Base-by-base conservation (phyloP, 35 echinoderm and acorn worm species). In the Apostichopus japonicus region DNA sequence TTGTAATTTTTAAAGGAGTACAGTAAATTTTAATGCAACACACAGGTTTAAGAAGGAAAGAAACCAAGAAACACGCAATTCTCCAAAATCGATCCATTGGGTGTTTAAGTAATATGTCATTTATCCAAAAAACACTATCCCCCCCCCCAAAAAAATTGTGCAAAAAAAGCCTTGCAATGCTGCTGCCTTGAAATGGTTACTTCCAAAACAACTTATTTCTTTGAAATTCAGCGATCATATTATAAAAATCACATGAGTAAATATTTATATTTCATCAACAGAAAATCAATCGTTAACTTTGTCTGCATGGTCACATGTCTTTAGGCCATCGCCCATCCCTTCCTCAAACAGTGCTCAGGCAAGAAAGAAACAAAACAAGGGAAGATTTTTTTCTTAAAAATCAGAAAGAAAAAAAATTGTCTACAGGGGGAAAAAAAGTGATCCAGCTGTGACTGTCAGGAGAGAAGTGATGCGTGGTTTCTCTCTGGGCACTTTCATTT, bases 201-300 rank as follows among this genome's bases (percentile, higher is more conserved):
- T 75, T 75, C 71, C 71, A 75, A 75, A 75, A 75, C 71, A 75
- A 21, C 17, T 75, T 75, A 19, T 89, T 89, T 89, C 86, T 89
- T 24, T 89, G 86, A 89, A 89, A 89, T 89, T 89, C 63, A 22
- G 17, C 61, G 86, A 89, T 89, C 56, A 62, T 89, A 89, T 89
- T 89, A 89, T 89, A 52, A 54, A 89, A 44, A 72, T 71, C 62
- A 89, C 86, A 89, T 65, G 63, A 89, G 86, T 89, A 89, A 89
- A 89, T 89, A 89, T 89, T 89, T 89, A 72, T 53, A 89, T 89
- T 89, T 89, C 86, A 89, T 89, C 86, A 89, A 65, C 17, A 65
- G 59, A 54, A 24, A 87, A 89, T 89, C 61, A 89, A 73, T 89
- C 53, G 61, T 63, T 23, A 27, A 89, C 86, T 89, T 73, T 89